These are phyloP conservation scores for Montipora efflorescens DNA, from an alignment of 64 coral and sea anemone species.

Conservation along the genomic window DNA sequence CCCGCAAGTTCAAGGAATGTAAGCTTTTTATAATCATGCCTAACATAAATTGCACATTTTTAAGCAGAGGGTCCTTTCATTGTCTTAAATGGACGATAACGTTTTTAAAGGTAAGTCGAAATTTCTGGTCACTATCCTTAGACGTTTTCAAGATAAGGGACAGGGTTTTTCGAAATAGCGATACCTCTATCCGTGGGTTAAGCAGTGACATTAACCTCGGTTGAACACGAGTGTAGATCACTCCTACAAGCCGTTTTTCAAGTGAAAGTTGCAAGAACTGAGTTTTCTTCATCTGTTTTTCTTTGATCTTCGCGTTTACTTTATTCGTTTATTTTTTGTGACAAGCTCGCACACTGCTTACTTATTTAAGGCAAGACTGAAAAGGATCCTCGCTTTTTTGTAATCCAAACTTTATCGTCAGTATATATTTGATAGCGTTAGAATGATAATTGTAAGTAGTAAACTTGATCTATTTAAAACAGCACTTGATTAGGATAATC, in stretches of 20 bases:
- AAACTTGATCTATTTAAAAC: slow-evolving; percentile 18
- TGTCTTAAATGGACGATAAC: background rate
- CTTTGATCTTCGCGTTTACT: too few relatives aligned
- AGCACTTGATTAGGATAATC: background rate
- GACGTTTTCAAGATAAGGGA: too few relatives aligned
- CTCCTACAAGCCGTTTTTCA: too few relatives aligned
- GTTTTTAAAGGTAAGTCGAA: background rate
- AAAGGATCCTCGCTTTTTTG: background rate
- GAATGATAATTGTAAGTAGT: background rate
- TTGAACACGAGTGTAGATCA: too few relatives aligned
- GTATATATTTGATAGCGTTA: slow-evolving; percentile 27
- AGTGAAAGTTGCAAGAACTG: too few relatives aligned
- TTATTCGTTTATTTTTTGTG: too few relatives aligned
- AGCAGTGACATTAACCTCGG: too few relatives aligned
- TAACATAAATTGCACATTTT: background rate
- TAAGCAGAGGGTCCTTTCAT: background rate
- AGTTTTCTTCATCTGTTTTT: too few relatives aligned
- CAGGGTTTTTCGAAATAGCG: too few relatives aligned
- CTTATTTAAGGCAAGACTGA: background rate
- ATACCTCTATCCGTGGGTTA: too few relatives aligned
- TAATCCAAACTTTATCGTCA: background rate
- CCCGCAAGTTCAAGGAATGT: background rate
- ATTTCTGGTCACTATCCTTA: too few relatives aligned
- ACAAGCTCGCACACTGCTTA: background rate
- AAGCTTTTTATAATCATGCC: slow-evolving; percentile 25